Base-by-base conservation (phyloP, 2,113 vertebrate species). In the Gasterosteus nipponicus region DNA sequence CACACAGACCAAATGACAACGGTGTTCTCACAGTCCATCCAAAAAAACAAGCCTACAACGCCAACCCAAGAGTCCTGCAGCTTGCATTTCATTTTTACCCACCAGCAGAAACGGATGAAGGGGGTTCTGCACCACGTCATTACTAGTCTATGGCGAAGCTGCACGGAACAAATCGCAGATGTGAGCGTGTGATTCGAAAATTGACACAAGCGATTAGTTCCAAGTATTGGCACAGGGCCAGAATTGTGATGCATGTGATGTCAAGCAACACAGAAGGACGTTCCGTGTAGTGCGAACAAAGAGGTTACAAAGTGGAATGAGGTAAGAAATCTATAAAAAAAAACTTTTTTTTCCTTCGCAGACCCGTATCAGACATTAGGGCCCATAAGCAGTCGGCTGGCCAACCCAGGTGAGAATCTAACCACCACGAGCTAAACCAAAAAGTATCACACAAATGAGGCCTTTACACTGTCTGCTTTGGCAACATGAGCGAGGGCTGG, bases 291-390 rank as follows among this genome's bases (percentile, higher is more conserved):
- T 71, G 19, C 2, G 1, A 51, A 42, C 7, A 56, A 31, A 1
- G 16, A 46, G 9, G 12, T 16, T 31, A 22, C 9, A 46, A 42
- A 18, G 6, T 39, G 2, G 0, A 61, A 10, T 14, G 10, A 35
- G 51, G 47, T 57, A 38, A 78, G 2, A 54, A 8, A 22, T 6
- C 19, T 60, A 7, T 63, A 5, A 57, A 59, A 62, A 41, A 63
- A 44, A 7, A 71, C 46, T 80, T 46, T 56, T 46, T 56, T 73
- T 61, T 86, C 81, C 38, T 64, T 79, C 33, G 41, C 90, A 99
- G 98, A 99, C 90, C 98, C 98, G 0, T 99, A 99, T 86, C 98
- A 99, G 93, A 97, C 98, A 86, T 95, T 99, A 73, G 97, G 98
- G 53, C 95, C 97, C 0, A 95, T 98, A 54, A 99, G 98, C 93